Conservation (phyloP, 2,888 invertebrate genomes). For the Hirtodrosophila alboralis region DNA sequence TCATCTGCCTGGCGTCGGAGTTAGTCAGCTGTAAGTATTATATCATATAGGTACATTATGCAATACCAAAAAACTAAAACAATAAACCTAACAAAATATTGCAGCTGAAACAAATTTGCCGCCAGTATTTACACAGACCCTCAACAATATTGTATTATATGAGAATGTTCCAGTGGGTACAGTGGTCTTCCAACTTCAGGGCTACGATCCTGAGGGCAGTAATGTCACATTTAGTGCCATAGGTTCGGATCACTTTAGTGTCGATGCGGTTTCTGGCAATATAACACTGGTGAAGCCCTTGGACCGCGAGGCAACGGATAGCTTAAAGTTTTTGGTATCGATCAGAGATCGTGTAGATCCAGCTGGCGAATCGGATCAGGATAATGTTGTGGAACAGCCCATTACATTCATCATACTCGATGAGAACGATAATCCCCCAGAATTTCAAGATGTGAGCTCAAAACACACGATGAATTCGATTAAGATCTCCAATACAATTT, state of each 20-base stretch:
- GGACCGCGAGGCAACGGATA: constrained; percentile 93
- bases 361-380: constrained; percentile 86
- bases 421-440: constrained; percentile 94
- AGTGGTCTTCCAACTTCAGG: constrained; percentile 91
- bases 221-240: constrained; percentile 88
- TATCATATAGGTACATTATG: background rate
- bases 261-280: constrained; percentile 90
- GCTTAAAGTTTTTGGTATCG: constrained; percentile 91
- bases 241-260: constrained; percentile 92
- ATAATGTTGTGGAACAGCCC: constrained; percentile 90
- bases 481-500: background rate
- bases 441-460: constrained; percentile 88
- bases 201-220: constrained; percentile 92
- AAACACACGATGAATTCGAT: background rate
- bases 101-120: constrained; percentile 86
- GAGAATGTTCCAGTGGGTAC: constrained; percentile 92
- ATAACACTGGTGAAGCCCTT: constrained; percentile 91
- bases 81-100: constrained; percentile 3
- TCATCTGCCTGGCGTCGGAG: constrained; percentile 45
- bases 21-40: constrained; percentile 50
- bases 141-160: constrained; percentile 90
- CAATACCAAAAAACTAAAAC: background rate
- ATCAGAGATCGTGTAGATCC: constrained; percentile 90
- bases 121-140: constrained; percentile 90
- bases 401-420: constrained; percentile 93